phyloP scores from a whole-genome alignment of 2,113 vertebrate genomes.

The Cettia cetti region DNA sequence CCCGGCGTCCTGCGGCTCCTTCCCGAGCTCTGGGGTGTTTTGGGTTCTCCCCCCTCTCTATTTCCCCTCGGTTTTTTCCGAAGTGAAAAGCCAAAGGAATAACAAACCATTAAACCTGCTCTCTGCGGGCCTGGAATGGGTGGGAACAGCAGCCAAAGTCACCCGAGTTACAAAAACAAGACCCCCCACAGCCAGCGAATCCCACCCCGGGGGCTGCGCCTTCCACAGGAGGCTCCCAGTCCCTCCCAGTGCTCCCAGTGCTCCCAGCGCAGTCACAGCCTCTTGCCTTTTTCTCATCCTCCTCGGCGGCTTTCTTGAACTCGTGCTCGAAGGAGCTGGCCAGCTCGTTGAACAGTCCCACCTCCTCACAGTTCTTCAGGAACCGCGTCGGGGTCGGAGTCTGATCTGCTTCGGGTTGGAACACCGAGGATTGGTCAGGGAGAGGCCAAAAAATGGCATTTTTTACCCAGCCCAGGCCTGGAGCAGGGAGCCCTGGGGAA shows the following conservation, averaged over 20 bases:
- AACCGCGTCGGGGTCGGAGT: slow-evolving; percentile 97
- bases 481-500: background rate
- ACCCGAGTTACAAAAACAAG: background rate
- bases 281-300: slow-evolving; percentile 90
- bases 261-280: background rate
- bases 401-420: slow-evolving; percentile 79
- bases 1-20: background rate
- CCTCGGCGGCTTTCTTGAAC: slow-evolving; percentile 91
- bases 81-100: background rate
- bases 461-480: background rate
- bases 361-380: slow-evolving; percentile 98
- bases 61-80: rapidly evolving
- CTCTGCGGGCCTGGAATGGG: background rate
- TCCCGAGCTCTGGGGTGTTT: background rate
- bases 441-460: background rate
- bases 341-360: slow-evolving; percentile 95
- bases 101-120: background rate
- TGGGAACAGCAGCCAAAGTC: background rate
- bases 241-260: background rate
- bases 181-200: rapidly evolving
- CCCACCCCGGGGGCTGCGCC: background rate
- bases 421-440: background rate
- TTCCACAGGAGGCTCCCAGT: rapidly evolving
- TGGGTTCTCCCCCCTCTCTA: rapidly evolving
- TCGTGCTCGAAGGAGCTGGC: slow-evolving; percentile 95